Base-by-base conservation (phyloP, 2,113 vertebrate genomes). In the Bufo bufo region DNA sequence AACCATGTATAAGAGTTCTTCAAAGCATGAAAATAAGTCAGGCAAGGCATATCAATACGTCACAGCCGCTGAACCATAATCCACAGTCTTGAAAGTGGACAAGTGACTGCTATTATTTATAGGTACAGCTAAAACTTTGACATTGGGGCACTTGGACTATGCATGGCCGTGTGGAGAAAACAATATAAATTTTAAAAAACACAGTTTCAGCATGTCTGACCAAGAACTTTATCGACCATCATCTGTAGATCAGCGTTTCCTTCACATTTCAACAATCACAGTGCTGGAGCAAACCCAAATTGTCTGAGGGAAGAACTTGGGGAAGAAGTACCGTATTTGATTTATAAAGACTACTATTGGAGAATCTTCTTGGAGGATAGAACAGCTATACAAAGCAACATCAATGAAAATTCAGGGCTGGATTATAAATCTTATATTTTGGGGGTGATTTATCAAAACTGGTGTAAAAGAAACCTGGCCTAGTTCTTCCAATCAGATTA, bases 1-100 rank as follows among this genome's bases (percentile, higher is more conserved):
- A 72, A 66, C 78, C 63, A 82, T 82, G 66, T 56, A 17, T 80
- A 87, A 79, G 77, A 71, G 61, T 80, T 87, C 77, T 87, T 87
- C 63, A 82, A 82, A 87, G 86, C 86, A 87, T 82, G 86, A 47
- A 87, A 87, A 82, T 74, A 82, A 87, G 86, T 88, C 72, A 84
- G 56, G 78, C 86, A 87, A 82, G 79, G 80, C 69, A 83, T 65
- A 88, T 61, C 80, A 82, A 88, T 87, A 82, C 79, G 33, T 82
- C 80, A 84, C 56, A 63, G 47, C 59, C 80, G 84, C 54, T 83
- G 80, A 88, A 84, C 87, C 80, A 83, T 77, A 84, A 75, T 33
- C 54, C 59, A 63, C 56, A 19, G 56, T n/a, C 71, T 77, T 52
- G 7, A 88, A 88, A 84, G 20, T 77, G 56, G 87, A 88, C 69